Evolutionary conservation across 1,140 invertebrate genomes (phyloP), one percentile per base, ranked within the genome.

Genomic region (Halotydeus destructor): DNA sequence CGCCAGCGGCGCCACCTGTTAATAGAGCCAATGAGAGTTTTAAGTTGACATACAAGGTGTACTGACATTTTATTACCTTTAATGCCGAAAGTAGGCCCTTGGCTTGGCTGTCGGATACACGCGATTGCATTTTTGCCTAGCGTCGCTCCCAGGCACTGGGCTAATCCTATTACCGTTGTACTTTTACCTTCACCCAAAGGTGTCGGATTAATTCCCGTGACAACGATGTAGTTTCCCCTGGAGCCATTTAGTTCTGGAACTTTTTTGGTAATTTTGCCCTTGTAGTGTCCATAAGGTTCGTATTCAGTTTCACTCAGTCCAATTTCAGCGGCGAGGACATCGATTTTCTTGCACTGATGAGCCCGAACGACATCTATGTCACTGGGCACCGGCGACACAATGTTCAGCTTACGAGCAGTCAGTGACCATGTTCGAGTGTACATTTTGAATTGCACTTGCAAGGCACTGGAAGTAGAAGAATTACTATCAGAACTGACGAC

Each of bases 31-130:
- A 14, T 34, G n/a, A 9, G 8, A 34, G 19, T 14, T 8, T 1
- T 9, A 6, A 9, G 9, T 30, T 30, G 9, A 11, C 27, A 30
- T 11, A 35, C 3, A 2, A 38, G 19, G 12, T 42, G 11, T 37
- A 43, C 18, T n/a, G 24, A 38, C 30, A n/a, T 5, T 22, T 36
- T 27, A 3, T 44, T 49, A 74, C 72, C 88, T 69, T 97, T 96
- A 31, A 98, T 88, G 12, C 93, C 93, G 64, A 98, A 99, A 2
- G 88, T 98, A 1, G 93, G 93, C 19, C 93, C 93, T 62, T 96
- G 89, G 25, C 86, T 93, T 0, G 94, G 93, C 58, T 99, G 94
- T n/a, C 94, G 69, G 36, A 99, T 71, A 55, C 83, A 93, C 5
- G 82, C 91, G 58, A 99, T 78, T 0, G 82, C 71, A 64, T 97